phyloP scores from a whole-genome alignment of 2,113 vertebrate species.

The Ammodytes marinus region DNA sequence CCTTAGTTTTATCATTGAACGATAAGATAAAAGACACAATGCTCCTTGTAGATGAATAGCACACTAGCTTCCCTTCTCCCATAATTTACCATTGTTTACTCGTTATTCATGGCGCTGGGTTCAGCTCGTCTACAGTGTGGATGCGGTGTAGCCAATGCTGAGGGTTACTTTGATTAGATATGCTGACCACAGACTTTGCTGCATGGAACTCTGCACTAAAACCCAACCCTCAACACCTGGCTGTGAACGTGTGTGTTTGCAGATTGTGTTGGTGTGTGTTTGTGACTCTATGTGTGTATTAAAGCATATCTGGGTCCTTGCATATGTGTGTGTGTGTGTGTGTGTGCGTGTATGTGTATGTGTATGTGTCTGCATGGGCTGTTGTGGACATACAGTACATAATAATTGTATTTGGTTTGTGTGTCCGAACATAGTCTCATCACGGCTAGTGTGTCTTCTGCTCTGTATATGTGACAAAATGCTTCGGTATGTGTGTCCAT shows the following conservation, averaged over 20 bases:
- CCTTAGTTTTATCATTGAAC: conserved; percentile 30
- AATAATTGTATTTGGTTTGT: too few species aligned
- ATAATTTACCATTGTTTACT: conserved; percentile 19
- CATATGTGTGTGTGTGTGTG: not conserved
- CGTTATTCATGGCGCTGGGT: conserved; percentile 3
- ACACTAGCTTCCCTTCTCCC: not conserved
- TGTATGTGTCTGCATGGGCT: not conserved
- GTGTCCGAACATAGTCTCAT: not conserved
- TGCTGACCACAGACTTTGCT: conserved; percentile 24
- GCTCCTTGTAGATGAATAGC: not conserved
- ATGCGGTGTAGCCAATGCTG: conserved; percentile 1
- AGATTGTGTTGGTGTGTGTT: not conserved
- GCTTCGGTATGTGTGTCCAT: not conserved
- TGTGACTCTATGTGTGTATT: not conserved
- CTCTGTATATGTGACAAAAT: not conserved
- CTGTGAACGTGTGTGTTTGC: conserved; percentile 24
- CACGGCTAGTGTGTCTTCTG: not conserved
- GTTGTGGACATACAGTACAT: too few species aligned
- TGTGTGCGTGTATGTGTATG: conserved; percentile 1
- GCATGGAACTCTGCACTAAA: conserved; percentile 14
- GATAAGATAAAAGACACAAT: conserved; percentile 10
- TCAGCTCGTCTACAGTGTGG: conserved; percentile 8
- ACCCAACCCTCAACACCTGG: conserved; percentile 34
- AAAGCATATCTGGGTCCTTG: not conserved
- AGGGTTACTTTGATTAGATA: conserved; percentile 18